Evolutionary conservation across 2,797 vertebrate genomes (phyloP).

Genomic region (Echiichthys vipera): DNA sequence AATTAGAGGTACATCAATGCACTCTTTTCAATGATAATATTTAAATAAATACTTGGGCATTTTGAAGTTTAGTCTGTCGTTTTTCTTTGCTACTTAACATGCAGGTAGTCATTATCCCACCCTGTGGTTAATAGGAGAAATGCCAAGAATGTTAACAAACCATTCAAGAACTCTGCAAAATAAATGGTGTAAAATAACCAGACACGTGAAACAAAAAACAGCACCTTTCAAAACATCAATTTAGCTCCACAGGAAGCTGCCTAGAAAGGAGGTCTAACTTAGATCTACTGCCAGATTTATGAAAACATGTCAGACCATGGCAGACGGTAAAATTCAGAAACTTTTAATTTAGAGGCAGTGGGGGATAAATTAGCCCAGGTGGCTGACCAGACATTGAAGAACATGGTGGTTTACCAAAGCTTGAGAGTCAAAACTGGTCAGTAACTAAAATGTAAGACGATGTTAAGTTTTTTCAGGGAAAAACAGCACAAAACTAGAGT

Average conservation of each 20-base stretch:
- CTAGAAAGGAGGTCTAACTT: slow-evolving; percentile 27
- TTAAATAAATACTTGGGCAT: slow-evolving; percentile 31
- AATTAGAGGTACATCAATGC: slow-evolving; percentile 47
- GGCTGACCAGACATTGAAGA: slow-evolving; percentile 4
- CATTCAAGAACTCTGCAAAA: slow-evolving; percentile 23
- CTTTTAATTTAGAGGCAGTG: slow-evolving; percentile 15
- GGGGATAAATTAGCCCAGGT: slow-evolving; percentile 32
- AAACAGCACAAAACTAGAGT: neutral
- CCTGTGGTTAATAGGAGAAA: slow-evolving; percentile 20
- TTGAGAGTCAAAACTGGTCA: neutral
- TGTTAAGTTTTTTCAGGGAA: neutral
- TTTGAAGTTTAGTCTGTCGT: slow-evolving; percentile 1
- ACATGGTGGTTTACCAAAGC: slow-evolving; percentile 20
- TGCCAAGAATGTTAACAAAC: slow-evolving; percentile 32
- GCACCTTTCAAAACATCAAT: slow-evolving; percentile 42
- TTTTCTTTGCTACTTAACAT: slow-evolving; percentile 16
- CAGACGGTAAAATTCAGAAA: slow-evolving; percentile 22
- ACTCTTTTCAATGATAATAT: slow-evolving; percentile 25
- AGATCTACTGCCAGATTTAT: slow-evolving; percentile 48
- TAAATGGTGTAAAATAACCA: slow-evolving; percentile 41
- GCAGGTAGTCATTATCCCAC: neutral
- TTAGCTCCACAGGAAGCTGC: slow-evolving; percentile 45
- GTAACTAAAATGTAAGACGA: neutral
- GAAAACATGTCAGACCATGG: slow-evolving; percentile 30
- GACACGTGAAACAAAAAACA: neutral